phyloP scores from a whole-genome alignment of 2,113 vertebrate genomes.

The Tinamus guttatus region DNA sequence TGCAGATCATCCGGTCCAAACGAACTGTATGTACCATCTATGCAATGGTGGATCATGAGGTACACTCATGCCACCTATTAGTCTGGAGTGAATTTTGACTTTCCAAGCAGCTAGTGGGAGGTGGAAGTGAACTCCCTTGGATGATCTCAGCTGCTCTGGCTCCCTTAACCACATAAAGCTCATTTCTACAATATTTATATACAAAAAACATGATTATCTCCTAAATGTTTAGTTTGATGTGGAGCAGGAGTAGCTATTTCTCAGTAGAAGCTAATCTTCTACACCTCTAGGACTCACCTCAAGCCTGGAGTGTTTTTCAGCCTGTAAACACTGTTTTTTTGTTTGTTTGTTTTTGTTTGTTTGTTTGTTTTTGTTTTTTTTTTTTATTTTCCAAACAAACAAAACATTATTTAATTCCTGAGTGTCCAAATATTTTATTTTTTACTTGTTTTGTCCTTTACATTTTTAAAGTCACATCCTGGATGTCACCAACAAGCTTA shows the following conservation, averaged over 20 bases:
- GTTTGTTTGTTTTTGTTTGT: too few relatives aligned
- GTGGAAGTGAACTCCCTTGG: background rate
- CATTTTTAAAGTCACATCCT: background rate
- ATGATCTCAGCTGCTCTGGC: fast-evolving
- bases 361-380: too few relatives aligned
- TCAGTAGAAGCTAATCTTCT: background rate
- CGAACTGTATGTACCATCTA: fast-evolving
- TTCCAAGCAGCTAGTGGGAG: background rate
- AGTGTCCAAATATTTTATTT: fast-evolving
- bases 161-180: background rate
- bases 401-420: background rate
- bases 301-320: background rate
- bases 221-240: background rate
- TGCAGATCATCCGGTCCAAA: background rate
- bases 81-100: background rate
- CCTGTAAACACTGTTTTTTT: background rate
- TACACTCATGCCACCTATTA: background rate
- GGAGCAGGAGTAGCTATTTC: background rate
- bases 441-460: background rate
- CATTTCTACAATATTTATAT: background rate
- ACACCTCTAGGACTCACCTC: background rate
- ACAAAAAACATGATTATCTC: background rate
- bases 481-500: background rate
- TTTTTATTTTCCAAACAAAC: too few relatives aligned
- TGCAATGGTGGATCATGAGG: background rate